A percentile compares a stretch with the other conserved stretches of the same genome.
Conservation (phyloP, 2,797 vertebrate species). For the Triplophysa bombifrons region DNA sequence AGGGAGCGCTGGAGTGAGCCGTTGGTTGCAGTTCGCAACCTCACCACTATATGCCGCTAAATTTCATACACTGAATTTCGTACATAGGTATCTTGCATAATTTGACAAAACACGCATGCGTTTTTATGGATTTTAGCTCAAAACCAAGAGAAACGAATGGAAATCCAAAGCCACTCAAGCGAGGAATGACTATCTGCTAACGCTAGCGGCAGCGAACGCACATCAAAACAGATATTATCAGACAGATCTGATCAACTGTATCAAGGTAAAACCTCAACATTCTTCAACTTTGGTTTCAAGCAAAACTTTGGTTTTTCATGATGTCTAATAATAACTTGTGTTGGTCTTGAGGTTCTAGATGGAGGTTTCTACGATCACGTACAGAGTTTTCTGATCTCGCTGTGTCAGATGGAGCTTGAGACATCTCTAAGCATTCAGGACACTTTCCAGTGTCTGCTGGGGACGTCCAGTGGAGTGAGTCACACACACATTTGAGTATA, state of each 20-base stretch:
- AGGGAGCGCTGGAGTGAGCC: no score
- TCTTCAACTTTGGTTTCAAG: not conserved
- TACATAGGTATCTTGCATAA: not conserved
- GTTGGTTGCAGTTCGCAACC: no score
- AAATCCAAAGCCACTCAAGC: constrained; percentile 92
- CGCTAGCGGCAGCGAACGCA: constrained; percentile 90
- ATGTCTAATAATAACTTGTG: not conserved
- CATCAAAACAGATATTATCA: constrained; percentile 95
- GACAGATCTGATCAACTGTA: constrained; percentile 89
- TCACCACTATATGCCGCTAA: no score
- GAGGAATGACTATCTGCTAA: constrained; percentile 95
- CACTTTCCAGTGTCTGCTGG: constrained; percentile 90
- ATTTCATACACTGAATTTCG: no score
- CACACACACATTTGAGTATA: constrained; percentile 14
- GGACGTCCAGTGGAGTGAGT: constrained; percentile 87
- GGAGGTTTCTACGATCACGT: constrained; percentile 90
- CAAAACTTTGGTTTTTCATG: not conserved
- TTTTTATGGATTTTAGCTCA: constrained; percentile 78
- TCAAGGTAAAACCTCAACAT: constrained; percentile 82
- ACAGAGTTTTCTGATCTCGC: constrained; percentile 92
- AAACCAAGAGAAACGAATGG: constrained; percentile 92
- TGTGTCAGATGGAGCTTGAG: constrained; percentile 93
- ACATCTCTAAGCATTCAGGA: constrained; percentile 85
- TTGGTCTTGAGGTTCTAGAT: constrained; percentile 84
- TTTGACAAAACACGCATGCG: not conserved